A percentile compares a stretch with the other conserved stretches of the same genome.
Conservation (phyloP, 2,888 invertebrate species). For the Conops quadrifasciatus region DNA sequence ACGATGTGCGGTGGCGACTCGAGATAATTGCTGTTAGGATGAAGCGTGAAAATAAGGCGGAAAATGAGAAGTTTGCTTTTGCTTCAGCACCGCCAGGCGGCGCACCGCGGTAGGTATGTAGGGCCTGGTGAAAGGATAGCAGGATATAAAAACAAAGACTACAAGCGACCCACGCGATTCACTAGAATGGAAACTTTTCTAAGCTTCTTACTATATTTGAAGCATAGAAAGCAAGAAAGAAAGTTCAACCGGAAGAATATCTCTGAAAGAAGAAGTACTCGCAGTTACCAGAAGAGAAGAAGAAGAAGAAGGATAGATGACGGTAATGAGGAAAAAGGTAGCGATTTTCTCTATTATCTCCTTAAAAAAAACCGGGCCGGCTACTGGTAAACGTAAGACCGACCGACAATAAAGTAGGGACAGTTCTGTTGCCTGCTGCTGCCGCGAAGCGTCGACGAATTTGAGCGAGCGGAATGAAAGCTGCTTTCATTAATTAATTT, state of each 20-base stretch:
- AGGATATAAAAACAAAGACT: not conserved
- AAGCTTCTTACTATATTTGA: not conserved
- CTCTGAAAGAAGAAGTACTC: not conserved
- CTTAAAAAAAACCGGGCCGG: too few relatives aligned
- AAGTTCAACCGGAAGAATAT: not conserved
- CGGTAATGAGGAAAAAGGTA: too few relatives aligned
- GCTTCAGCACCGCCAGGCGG: not conserved
- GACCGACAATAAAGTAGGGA: too few relatives aligned
- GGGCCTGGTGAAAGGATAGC: not conserved
- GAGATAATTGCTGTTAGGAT: not conserved
- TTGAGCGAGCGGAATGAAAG: slow-evolving; percentile 1
- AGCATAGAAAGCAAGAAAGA: not conserved
- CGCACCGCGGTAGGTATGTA: not conserved
- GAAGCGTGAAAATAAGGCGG: not conserved
- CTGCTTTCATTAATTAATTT: slow-evolving; percentile 34
- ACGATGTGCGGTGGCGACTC: not conserved
- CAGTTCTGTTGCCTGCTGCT: too few relatives aligned
- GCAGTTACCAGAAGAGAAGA: too few relatives aligned
- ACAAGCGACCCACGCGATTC: not conserved
- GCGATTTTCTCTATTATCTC: too few relatives aligned
- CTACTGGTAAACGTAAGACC: too few relatives aligned
- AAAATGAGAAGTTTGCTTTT: not conserved
- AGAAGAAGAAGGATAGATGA: too few relatives aligned
- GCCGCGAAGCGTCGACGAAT: not conserved
- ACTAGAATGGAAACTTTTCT: not conserved